A percentile compares a stretch with the other conserved stretches of the same genome.
phyloP scores from a whole-genome alignment of 1,140 invertebrate species.

The Zelostemma sp. region DNA sequence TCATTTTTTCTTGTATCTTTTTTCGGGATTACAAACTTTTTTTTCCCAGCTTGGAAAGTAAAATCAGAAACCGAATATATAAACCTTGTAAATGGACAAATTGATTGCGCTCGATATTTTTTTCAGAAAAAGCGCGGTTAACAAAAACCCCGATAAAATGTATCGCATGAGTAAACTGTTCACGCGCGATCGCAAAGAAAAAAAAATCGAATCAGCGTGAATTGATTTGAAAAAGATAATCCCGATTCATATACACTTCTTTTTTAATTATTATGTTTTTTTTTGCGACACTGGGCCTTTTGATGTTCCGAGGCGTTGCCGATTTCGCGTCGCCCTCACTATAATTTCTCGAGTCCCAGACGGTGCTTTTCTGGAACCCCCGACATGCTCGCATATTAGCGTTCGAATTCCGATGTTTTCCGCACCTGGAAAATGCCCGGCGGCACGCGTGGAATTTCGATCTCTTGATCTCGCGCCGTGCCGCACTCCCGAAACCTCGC shows the following conservation, averaged over 20 bases:
- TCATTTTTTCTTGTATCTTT: constrained; percentile 4
- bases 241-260: constrained; percentile 23
- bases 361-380: not conserved
- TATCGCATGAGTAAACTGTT: too few species aligned
- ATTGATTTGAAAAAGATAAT: constrained; percentile 21
- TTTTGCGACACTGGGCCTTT: not conserved
- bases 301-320: constrained; percentile 1
- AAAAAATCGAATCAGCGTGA: not conserved
- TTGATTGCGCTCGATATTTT: too few species aligned
- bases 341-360: not conserved
- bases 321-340: not conserved
- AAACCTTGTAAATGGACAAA: too few species aligned
- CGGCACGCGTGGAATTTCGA: not conserved
- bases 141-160: too few species aligned
- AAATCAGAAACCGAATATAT: too few species aligned
- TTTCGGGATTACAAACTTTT: too few species aligned
- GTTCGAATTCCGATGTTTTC: not conserved
- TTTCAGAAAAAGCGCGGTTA: not conserved
- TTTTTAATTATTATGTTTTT: constrained; percentile 21
- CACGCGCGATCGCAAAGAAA: not conserved
- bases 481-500: not conserved
- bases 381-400: not conserved
- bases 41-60: too few species aligned
- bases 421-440: not conserved
- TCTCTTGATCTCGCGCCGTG: not conserved